A percentile compares a stretch with the other conserved stretches of the same genome.
These are phyloP conservation scores for Rattus rattus DNA, from an alignment of 2,113 vertebrate genomes.

Conservation along the genomic window DNA sequence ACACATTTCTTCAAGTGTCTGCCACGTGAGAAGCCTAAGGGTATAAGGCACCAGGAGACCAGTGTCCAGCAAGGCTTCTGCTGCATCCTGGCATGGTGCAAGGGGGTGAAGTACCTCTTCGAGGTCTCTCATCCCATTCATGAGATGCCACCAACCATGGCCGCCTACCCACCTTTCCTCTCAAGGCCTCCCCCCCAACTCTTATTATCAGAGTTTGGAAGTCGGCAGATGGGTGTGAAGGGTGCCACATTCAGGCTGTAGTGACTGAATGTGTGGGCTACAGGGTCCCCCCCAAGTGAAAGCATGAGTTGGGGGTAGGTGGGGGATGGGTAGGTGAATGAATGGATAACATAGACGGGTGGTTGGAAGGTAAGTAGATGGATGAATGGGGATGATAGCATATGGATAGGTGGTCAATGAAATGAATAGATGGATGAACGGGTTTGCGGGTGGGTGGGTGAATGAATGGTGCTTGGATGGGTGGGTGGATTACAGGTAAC, in stretches of 20 bases:
- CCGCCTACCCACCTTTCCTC: not conserved
- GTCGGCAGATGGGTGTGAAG: not conserved
- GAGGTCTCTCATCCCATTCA: not conserved
- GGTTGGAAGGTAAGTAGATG: too few species aligned
- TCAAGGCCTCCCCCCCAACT: too few species aligned
- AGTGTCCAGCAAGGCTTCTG: not conserved
- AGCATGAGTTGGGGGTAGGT: not conserved
- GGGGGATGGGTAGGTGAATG: not conserved
- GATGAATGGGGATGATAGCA: not conserved
- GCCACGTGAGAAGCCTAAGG: not conserved
- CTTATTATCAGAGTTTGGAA: not conserved
- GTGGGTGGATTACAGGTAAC: not conserved
- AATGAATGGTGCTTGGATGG: not conserved
- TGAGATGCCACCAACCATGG: not conserved
- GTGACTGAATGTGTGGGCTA: not conserved
- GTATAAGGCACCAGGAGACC: not conserved
- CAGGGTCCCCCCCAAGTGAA: not conserved
- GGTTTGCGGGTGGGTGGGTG: too few species aligned
- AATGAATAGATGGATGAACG: not conserved
- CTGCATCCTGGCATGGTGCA: not conserved
- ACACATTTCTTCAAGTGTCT: not conserved
- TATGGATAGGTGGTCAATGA: not conserved
- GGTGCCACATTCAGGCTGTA: not conserved
- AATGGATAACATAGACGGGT: not conserved
- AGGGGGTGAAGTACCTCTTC: not conserved